Evolutionary conservation across 64 coral and sea anemone genomes (phyloP).

Genomic region (Exaiptasia diaphana): DNA sequence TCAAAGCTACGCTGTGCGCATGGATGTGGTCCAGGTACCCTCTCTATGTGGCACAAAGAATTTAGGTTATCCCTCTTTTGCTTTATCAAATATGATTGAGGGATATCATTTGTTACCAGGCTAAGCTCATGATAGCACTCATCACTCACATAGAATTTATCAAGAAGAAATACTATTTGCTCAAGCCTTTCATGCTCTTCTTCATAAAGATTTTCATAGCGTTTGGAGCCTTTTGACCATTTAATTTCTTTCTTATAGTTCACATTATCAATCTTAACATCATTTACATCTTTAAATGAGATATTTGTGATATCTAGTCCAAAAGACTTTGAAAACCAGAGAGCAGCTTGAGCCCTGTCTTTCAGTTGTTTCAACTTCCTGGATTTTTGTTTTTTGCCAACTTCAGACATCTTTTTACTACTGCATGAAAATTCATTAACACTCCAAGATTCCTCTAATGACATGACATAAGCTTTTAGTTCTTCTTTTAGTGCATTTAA

Average conservation of each 20-base stretch:
- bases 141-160: conserved; percentile 42
- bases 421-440: neutral
- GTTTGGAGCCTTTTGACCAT: neutral
- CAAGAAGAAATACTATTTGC: conserved; percentile 16
- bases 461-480: conserved; percentile 19
- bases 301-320: conserved; percentile 32
- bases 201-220: neutral
- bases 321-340: conserved; percentile 44
- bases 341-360: conserved; percentile 19
- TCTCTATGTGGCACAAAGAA: neutral
- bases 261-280: conserved; percentile 1
- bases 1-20: conserved; percentile 29
- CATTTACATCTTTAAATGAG: neutral
- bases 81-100: conserved; percentile 15
- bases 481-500: conserved; percentile 15
- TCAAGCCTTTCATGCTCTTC: neutral
- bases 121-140: conserved; percentile 28
- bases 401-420: conserved; percentile 9
- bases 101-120: neutral
- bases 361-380: conserved; percentile 41
- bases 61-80: conserved; percentile 16
- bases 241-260: conserved; percentile 5
- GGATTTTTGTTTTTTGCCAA: conserved; percentile 36
- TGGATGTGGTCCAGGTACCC: conserved; percentile 17
- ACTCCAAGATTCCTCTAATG: conserved; percentile 20